Evolutionary conservation across 2,888 invertebrate genomes (phyloP).

Genomic region (Stictocephala bisonia): DNA sequence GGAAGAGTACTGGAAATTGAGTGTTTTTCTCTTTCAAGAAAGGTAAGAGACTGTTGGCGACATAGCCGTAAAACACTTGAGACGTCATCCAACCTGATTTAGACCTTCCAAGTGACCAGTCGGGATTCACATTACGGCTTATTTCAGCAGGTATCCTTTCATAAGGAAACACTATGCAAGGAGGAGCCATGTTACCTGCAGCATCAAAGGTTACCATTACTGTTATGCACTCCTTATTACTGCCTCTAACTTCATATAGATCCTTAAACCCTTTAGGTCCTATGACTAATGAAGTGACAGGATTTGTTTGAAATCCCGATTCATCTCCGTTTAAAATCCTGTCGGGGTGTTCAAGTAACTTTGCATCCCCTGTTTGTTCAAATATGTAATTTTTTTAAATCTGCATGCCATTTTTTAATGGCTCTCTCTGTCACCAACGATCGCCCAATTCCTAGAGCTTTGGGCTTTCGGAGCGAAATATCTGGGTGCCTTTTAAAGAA

Average conservation of each 20-base stretch:
- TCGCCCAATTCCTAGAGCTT: no score
- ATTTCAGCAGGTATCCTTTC: conserved; percentile 27
- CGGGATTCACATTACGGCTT: conserved; percentile 29
- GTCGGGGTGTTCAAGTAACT: conserved; percentile 22
- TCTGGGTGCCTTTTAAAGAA: no score
- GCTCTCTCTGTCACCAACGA: no score
- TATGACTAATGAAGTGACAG: conserved; percentile 14
- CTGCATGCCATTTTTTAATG: no score
- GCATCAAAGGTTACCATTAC: conserved; percentile 28
- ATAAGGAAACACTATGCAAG: conserved; percentile 12
- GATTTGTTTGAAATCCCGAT: conserved; percentile 37
- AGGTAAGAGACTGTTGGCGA: conserved; percentile 31
- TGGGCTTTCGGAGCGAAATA: no score
- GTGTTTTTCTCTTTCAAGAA: conserved; percentile 41
- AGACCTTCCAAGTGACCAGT: conserved; percentile 14
- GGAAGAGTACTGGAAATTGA: conserved; percentile 25
- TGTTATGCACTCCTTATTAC: neutral
- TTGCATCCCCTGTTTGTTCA: no score
- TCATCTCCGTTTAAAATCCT: conserved; percentile 30
- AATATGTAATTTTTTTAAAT: no score
- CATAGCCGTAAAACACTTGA: neutral
- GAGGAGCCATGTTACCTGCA: conserved; percentile 28
- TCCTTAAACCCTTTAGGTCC: conserved; percentile 33
- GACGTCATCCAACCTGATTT: conserved; percentile 24
- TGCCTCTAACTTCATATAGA: conserved; percentile 6